A percentile compares a stretch with the other conserved stretches of the same genome.
Evolutionary conservation across 2,888 invertebrate genomes (phyloP).

Genomic region (Drosophila merina): DNA sequence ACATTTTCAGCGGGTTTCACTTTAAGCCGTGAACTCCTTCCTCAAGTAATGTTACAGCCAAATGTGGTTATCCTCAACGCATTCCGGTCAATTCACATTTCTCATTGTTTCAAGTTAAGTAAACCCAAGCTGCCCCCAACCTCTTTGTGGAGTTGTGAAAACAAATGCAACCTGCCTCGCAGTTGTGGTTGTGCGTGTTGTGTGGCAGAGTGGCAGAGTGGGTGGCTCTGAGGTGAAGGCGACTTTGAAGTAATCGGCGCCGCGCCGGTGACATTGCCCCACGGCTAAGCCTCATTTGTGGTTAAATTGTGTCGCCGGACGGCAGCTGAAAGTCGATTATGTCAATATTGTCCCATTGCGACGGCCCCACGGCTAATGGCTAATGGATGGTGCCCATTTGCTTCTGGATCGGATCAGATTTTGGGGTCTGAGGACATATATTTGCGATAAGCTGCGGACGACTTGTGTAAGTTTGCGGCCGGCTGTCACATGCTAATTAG

Average conservation of each 20-base stretch:
- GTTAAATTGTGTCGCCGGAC: conserved; percentile 72
- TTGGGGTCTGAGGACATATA: conserved; percentile 11
- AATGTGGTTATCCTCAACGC: conserved; percentile 23
- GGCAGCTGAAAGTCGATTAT: conserved; percentile 78
- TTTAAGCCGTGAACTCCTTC: background rate
- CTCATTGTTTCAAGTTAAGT: conserved; percentile 42
- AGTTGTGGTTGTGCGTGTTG: conserved; percentile 33
- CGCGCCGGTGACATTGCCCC: conserved; percentile 55
- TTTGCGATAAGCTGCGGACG: conserved; percentile 67
- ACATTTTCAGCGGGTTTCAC: background rate
- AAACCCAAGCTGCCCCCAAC: conserved; percentile 14
- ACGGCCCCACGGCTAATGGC: conserved; percentile 58
- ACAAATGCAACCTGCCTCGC: conserved; percentile 28
- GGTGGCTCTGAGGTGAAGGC: conserved; percentile 17
- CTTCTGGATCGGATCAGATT: conserved; percentile 3
- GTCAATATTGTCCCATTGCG: conserved; percentile 68
- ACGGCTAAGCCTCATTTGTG: conserved; percentile 79
- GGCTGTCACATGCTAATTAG: conserved; percentile 66
- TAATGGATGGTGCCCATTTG: conserved; percentile 51
- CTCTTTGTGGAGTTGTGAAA: conserved; percentile 2
- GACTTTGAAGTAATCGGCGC: conserved; percentile 69
- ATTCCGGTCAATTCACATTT: conserved; percentile 37
- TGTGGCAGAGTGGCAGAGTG: conserved; percentile 2
- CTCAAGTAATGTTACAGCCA: background rate
- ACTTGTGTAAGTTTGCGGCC: conserved; percentile 53